Percentiles rank a stretch among this genome's conserved stretches.
Evolutionary conservation across 2,797 vertebrate species (phyloP).

Genomic region (Nyctibius grandis): DNA sequence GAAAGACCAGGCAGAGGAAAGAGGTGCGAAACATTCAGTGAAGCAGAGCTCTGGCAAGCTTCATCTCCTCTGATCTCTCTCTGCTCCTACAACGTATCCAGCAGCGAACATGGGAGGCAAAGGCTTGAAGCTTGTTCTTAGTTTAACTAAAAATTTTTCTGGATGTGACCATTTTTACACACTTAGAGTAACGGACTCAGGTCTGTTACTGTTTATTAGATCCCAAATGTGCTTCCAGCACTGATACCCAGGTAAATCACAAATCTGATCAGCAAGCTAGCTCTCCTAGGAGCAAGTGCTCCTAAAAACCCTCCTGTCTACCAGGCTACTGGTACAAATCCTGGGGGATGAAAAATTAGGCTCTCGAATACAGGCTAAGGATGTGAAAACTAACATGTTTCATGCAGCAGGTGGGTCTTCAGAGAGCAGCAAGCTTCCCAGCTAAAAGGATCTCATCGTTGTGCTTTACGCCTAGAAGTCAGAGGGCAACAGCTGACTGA

Average conservation of each 20-base stretch:
- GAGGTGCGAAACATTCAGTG: neutral
- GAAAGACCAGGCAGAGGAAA: neutral
- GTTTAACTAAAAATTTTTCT: neutral
- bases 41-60: neutral
- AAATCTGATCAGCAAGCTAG: neutral
- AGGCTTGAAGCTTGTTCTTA: neutral
- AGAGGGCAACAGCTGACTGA: neutral
- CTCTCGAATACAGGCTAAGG: neutral
- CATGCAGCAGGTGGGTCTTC: neutral
- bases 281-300: neutral
- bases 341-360: neutral
- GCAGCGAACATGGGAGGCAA: neutral
- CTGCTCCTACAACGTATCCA: neutral
- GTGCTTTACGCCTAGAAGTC: neutral
- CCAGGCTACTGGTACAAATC: neutral
- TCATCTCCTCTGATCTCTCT: neutral
- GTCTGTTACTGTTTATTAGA: neutral
- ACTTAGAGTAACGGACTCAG: neutral
- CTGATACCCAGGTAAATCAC: neutral
- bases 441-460: neutral
- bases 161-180: neutral
- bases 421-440: neutral
- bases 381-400: neutral
- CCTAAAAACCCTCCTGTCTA: neutral
- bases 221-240: neutral